Base-by-base conservation (phyloP, 30 jellyfish, hydroid and myxozoan genomes). In the Chrysaora quinquecirrha region DNA sequence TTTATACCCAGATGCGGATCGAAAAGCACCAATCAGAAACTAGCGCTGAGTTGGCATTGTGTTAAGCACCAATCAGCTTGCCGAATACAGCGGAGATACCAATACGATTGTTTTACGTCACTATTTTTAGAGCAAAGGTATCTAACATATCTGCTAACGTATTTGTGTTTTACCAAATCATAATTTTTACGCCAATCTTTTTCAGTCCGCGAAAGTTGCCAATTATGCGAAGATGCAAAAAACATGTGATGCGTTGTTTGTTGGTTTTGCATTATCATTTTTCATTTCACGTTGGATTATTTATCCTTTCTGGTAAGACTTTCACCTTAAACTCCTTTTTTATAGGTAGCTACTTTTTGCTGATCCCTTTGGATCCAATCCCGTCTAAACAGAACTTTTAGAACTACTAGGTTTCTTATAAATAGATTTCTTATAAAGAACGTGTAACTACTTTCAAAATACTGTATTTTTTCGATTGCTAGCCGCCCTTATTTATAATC, bases 161-260 rank as follows among this genome's bases (percentile, higher is more conserved):
- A n/a, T n/a, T n/a, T n/a, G n/a, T n/a, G n/a, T n/a, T n/a, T n/a
- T n/a, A n/a, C n/a, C n/a, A n/a, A n/a, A n/a, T n/a, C n/a, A n/a
- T n/a, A n/a, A n/a, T n/a, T n/a, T n/a, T n/a, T n/a, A n/a, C n/a
- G n/a, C n/a, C n/a, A n/a, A n/a, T n/a, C n/a, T n/a, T n/a, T 73
- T 86, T 18, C 31, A 93, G 98, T 96, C 97, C 29, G 98, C 98
- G 28, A 93, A 93, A 86, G 98, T 93, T 24, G 91, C 87, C 32
- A 93, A 93, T 63, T 93, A 93, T 33, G 98, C 97, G 11, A 93
- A 93, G 77, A 48, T 75, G 87, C 95, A 93, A 56, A 93, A 56
- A 33, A 76, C 95, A 21, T 86, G 97, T 49, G 98, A 93, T 70
- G 81, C 88, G 32, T 50, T 93, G 50, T 93, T 91, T 43, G 96